Base-by-base conservation (phyloP, 2,888 invertebrate species). In the Oxycera nigricornis region DNA sequence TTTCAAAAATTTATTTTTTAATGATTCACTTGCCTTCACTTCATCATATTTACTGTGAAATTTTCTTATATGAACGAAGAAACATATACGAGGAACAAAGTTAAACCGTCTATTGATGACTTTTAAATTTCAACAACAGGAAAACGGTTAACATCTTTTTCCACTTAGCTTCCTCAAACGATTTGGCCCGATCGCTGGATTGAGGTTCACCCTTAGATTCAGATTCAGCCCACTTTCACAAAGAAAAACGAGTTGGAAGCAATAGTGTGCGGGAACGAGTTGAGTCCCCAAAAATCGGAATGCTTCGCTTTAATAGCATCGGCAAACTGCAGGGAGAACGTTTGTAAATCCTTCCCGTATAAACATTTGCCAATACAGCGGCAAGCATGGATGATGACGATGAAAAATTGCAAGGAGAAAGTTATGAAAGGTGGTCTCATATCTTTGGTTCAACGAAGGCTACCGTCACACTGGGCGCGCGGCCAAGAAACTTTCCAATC, bases 111-210 rank as follows among this genome's bases (percentile, higher is more conserved):
- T 61, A 35, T 61, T 61, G 31, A 61, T 61, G 20, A 22, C 26
- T 31, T 61, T 31, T 7, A 61, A 61, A 61, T 31, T 61, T n/a
- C 28, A 31, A 30, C n/a, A 30, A 28, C 28, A 31, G 31, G 31
- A 31, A n/a, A 61, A 30, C 28, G 30, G 31, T 17, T 11, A 72
- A 72, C 72, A 72, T 59, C 72, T 35, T 72, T 72, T 59, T 39
- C 39, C 72, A 72, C 57, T 72, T 72, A 59, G 28, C 52, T 30
- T 30, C n/a, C n/a, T 52, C 9, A 39, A 41, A 41, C n/a, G 28
- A 41, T 31, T 28, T 24, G 30, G 17, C 59, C 65, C 65, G 41
- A 22, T 24, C 65, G 20, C 22, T 4, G 17, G 17, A 59, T 24
- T 41, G 6, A 14, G 24, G 39, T 39, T 41, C 41, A 20, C 22